Evolutionary conservation across 2,797 vertebrate species (phyloP), one percentile per base, ranked within the genome.

Genomic region (Gymnothorax reevesii): DNA sequence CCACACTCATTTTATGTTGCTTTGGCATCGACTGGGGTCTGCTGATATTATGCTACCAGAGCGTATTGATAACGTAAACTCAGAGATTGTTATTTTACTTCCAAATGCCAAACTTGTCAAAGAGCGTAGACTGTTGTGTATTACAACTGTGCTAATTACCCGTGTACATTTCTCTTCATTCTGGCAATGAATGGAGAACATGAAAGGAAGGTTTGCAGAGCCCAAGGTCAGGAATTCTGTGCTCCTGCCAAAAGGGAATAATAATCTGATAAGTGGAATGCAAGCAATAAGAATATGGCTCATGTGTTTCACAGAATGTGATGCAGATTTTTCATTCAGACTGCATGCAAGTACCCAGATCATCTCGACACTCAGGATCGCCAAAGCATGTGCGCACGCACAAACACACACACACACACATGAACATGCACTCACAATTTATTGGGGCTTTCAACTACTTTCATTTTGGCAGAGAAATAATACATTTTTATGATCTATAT

Each of bases 401-500:
- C 59, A 62, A 4, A 62, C 60, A 82, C 10, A 82, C 27, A 9
- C 2, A 12, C 25, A 33, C 27, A 42, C 69, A 73, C 4, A 73
- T 27, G 42, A 1, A 9, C 66, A 71, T 8, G 25, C 7, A 71
- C 27, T 27, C n/a, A 42, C 7, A 25, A 83, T 10, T 62, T 62
- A 22, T 25, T 57, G 57, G 73, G 25, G 57, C 66, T 73, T 52
- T 57, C 69, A 77, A n/a, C 55, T 15, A 13, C 59, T 20, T 59
- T 80, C 57, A 60, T 49, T 87, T 9, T 84, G 49, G 55, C 57
- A 84, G 66, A 5, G 62, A 5, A 55, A n/a, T 84, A 84, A 82
- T 55, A 27, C 84, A 75, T 87, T 42, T 82, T 60, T 57, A 62
- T 77, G 49, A 22, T 84, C n/a, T 52, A 42, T 83, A 8, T 22